Evolutionary conservation across 2,113 vertebrate species (phyloP), one percentile per base, ranked within the genome.

Genomic region (Rhegmatorhina hoffmannsi): DNA sequence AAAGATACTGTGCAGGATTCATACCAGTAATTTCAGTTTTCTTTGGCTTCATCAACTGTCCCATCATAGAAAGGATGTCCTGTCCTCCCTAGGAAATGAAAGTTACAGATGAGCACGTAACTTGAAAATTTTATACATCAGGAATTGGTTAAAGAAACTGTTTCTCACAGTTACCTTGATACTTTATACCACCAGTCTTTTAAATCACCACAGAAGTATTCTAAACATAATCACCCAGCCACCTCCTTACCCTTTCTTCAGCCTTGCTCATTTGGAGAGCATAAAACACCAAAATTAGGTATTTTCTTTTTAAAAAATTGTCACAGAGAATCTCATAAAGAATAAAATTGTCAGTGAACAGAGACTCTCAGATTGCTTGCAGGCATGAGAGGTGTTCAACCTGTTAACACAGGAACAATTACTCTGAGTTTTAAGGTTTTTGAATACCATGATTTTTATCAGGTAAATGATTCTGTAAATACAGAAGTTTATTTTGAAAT

Each of bases 11-110:
- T 6, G n/a, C 4, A 75, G 25, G 53, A 67, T 47, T 90, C 95
- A 21, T 94, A 99, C 99, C 99, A 95, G 99, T 99, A 90, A 99
- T 99, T 97, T 99, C 99, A 5, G 99, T 99, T 98, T 99, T 99
- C 98, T 99, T 99, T 50, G 99, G 99, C 92, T 99, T 99, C 99
- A 99, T 99, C 84, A 99, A 86, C 84, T 99, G 99, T 74, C 99
- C 99, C 99, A 99, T 99, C 99, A 99, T 99, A 66, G 99, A 99
- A 55, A 99, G 98, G 91, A 99, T 99, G 88, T 99, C 99, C 94
- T 99, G 99, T 19, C 99, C 99, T 53, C 99, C 99, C 99, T 99
- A 95, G 15, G 49, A 90, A 89, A 85, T 92, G 9, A 80, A 96
- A 92, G 29, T 52, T 44, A 78, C 3, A 80, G 31, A 60, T 91